Conservation (phyloP, 1,140 invertebrate genomes). For the Coenobita brevimanus region DNA sequence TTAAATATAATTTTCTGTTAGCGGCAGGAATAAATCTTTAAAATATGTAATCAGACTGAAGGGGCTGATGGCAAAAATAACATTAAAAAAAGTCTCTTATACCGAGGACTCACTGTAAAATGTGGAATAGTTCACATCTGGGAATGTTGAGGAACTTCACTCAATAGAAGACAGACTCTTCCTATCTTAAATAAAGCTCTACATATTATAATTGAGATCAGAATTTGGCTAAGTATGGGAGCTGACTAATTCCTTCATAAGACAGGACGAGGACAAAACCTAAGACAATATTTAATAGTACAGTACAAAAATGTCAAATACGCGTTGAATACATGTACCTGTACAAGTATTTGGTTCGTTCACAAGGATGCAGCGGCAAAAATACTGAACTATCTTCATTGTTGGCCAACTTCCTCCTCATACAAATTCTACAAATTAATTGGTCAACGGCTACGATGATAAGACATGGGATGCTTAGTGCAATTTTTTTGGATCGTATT, state of each 20-base stretch:
- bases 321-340: slow-evolving; percentile 27
- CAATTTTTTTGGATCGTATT: slow-evolving; percentile 42
- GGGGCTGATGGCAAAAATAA: too few relatives aligned
- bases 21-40: too few relatives aligned
- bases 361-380: slow-evolving; percentile 55
- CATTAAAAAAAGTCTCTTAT: too few relatives aligned
- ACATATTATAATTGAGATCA: slow-evolving; percentile 49
- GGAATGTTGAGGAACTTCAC: slow-evolving; percentile 64
- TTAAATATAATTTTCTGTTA: too few relatives aligned
- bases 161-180: slow-evolving; percentile 16
- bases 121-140: slow-evolving; percentile 30
- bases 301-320: slow-evolving; percentile 16
- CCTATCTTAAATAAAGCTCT: slow-evolving; percentile 41
- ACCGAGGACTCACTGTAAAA: too few relatives aligned
- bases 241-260: slow-evolving; percentile 49
- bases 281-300: slow-evolving; percentile 8
- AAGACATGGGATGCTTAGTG: slow-evolving; percentile 39
- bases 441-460: slow-evolving; percentile 36
- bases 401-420: slow-evolving; percentile 36
- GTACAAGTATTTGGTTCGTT: neutral
- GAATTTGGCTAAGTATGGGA: slow-evolving; percentile 47
- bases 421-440: slow-evolving; percentile 48
- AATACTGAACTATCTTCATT: slow-evolving; percentile 31
- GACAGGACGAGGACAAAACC: slow-evolving; percentile 25
- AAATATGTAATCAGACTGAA: too few relatives aligned